Base-by-base conservation (phyloP, 2,797 vertebrate genomes). In the Perodicticus potto region DNA sequence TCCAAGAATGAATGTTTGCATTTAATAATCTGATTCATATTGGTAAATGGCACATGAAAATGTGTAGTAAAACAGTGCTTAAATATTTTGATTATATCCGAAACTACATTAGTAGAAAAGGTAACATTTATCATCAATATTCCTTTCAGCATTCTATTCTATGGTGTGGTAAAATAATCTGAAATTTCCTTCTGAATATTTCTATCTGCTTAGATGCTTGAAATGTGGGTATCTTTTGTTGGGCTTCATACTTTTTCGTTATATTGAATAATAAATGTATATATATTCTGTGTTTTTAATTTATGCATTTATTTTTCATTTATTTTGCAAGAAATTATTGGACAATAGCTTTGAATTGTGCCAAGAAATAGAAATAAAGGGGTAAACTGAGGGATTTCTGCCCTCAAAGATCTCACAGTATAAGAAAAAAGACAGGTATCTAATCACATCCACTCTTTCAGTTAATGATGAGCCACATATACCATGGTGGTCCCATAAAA, bases 21-120 rank as follows among this genome's bases (percentile, higher is more conserved):
- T 96, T 96, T 94, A 96, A 96, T 94, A 97, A 94, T 90, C 45
- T 90, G 84, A 95, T 95, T 97, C 77, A 80, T 96, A 88, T 89
- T 95, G 91, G 69, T 94, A 97, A 97, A 93, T 96, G 86, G 32
- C 77, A 95, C 61, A 74, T 86, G 84, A 65, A 92, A 95, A 93
- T 95, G 19, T 87, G 95, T 65, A 86, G 27, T 77, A 91, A 96
- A 95, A 67, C 8, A 87, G 29, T 89, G 34, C 57, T 95, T 96
- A 97, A 96, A 96, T 96, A 96, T 97, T 97, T 96, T 96, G 72
- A 94, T 93, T 95, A 87, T 95, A 87, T 96, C 96, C 32, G 86
- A 91, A 96, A 88, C 17, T 85, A 72, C 45, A 78, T 92, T 76
- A 82, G 74, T 81, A 93, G 32, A 70, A 96, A 96, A 61, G 22